These are phyloP conservation scores for Lycodopsis pacificus DNA, from an alignment of 2,797 vertebrate genomes.

Conservation along the genomic window DNA sequence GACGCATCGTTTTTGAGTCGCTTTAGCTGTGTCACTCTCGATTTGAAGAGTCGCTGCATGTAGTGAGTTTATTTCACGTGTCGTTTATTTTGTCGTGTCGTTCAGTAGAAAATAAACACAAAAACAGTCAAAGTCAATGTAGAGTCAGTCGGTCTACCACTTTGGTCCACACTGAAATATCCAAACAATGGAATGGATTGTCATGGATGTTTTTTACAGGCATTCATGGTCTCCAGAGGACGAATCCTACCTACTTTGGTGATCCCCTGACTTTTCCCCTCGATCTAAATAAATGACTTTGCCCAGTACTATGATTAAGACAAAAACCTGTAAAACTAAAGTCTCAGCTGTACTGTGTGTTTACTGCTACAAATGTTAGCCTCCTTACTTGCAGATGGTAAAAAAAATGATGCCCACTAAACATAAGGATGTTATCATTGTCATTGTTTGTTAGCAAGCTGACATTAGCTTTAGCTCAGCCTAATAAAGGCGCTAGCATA, in stretches of 20 bases:
- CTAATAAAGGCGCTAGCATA: neutral
- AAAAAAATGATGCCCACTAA: neutral
- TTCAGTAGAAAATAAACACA: neutral
- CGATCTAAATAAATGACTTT: neutral
- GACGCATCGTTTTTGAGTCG: slow-evolving; percentile 36
- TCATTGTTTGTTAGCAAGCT: neutral
- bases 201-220: neutral
- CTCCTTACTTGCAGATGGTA: neutral
- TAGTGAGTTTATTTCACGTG: slow-evolving; percentile 31
- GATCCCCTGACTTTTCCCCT: neutral
- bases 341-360: neutral
- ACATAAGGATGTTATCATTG: neutral
- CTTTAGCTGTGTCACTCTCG: neutral
- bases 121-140: neutral
- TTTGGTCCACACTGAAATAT: neutral
- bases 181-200: neutral
- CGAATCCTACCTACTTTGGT: neutral
- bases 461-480: neutral
- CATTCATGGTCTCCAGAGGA: slow-evolving; percentile 4
- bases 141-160: neutral
- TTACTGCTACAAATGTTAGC: neutral
- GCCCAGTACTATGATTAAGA: neutral
- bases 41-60: neutral
- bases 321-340: neutral
- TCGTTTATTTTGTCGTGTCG: no score